Conservation (phyloP, 2,888 invertebrate genomes). For the Hemithea aestivaria region DNA sequence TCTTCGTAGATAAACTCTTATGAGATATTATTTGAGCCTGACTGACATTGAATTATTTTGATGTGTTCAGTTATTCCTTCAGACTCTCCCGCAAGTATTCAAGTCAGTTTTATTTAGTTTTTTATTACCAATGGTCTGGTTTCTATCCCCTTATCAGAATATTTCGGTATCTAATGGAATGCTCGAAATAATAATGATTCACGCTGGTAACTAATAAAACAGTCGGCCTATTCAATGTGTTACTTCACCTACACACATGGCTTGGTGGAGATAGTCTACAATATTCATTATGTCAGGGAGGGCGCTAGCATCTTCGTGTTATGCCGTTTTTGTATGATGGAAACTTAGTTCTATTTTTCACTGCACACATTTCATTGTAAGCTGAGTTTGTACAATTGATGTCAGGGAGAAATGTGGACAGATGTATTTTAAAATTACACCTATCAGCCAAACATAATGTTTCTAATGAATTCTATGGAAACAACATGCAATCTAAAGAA, state of each 20-base stretch:
- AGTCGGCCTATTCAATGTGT: conserved; percentile 22
- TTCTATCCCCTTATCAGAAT: conserved; percentile 22
- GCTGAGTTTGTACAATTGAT: too few relatives aligned
- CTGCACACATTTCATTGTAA: too few relatives aligned
- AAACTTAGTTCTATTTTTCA: too few relatives aligned
- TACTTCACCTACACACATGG: conserved; percentile 31
- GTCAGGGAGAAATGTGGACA: too few relatives aligned
- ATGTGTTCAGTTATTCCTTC: conserved; percentile 23
- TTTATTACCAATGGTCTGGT: conserved; percentile 26
- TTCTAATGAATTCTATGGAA: too few relatives aligned
- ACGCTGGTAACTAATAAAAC: conserved; percentile 29
- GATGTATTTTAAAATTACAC: too few relatives aligned
- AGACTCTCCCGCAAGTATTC: conserved; percentile 23
- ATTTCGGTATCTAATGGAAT: conserved; percentile 20
- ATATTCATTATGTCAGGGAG: too few relatives aligned
- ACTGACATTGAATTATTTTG: conserved; percentile 18
- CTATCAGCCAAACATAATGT: too few relatives aligned
- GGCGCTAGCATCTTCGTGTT: too few relatives aligned
- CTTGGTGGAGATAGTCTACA: conserved; percentile 17
- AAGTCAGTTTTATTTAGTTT: conserved; percentile 24
- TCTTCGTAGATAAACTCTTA: conserved; percentile 4
- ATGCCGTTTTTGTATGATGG: too few relatives aligned
- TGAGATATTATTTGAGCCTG: conserved; percentile 11
- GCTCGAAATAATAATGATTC: conserved; percentile 34
- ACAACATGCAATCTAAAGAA: too few relatives aligned